Evolutionary conservation across 2,113 vertebrate species (phyloP).

Genomic region (Solenodon paradoxus): DNA sequence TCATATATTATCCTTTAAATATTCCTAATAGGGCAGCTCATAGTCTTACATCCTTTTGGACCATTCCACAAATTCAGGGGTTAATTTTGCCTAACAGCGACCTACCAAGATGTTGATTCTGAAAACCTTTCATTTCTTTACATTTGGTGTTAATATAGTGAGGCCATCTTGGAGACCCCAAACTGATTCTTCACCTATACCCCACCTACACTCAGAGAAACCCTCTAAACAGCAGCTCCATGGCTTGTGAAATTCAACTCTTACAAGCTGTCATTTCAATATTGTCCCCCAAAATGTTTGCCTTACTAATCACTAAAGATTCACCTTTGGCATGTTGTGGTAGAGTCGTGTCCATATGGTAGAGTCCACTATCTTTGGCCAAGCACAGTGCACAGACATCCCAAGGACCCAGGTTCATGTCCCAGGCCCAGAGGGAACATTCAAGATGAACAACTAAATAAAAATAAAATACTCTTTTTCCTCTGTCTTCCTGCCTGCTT

Average conservation of each 20-base stretch:
- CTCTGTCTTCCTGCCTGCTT: too few species aligned
- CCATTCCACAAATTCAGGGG: not conserved
- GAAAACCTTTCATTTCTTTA: not conserved
- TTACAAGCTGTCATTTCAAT: not conserved
- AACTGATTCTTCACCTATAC: not conserved
- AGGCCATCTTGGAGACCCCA: too few species aligned
- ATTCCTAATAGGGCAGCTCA: not conserved
- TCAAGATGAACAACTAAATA: too few species aligned
- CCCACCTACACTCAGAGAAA: not conserved
- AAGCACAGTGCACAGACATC: too few species aligned
- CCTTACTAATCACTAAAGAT: not conserved
- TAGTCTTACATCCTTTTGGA: not conserved
- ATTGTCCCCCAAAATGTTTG: not conserved
- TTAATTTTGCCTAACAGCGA: not conserved
- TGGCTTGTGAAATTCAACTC: not conserved
- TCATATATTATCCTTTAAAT: not conserved
- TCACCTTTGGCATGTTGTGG: too few species aligned
- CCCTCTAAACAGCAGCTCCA: not conserved
- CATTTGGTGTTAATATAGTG: not conserved
- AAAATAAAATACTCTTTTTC: too few species aligned
- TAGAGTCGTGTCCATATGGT: too few species aligned
- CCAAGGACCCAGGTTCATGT: too few species aligned
- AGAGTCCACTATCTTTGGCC: too few species aligned
- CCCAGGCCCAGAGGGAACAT: too few species aligned
- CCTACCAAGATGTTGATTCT: not conserved